phyloP scores from a whole-genome alignment of 2,113 vertebrate genomes.

The Pholis gunnellus region DNA sequence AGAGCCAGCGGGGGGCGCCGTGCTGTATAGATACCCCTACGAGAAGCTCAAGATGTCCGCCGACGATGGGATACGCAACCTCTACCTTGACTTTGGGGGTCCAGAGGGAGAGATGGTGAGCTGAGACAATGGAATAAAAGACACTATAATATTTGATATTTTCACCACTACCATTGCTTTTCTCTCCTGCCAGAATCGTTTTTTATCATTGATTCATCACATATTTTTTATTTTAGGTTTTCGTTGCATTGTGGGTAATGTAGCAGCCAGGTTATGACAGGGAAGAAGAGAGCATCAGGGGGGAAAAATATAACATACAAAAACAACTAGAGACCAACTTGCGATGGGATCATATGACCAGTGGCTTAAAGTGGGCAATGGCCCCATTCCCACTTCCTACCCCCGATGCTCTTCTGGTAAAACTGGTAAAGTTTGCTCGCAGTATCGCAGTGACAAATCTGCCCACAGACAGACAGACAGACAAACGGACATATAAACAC shows the following conservation, averaged over 20 bases:
- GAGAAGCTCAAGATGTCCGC: constrained; percentile 95
- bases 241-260: not conserved
- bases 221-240: not conserved
- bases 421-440: no score
- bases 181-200: no score
- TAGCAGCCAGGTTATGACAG: not conserved
- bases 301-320: no score
- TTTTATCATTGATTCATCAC: not conserved
- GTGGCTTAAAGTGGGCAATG: no score
- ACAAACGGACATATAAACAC: no score
- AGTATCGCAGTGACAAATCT: no score
- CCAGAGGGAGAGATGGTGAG: constrained; percentile 96
- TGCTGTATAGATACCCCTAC: constrained; percentile 92
- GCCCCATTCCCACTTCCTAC: no score
- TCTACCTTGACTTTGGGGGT: constrained; percentile 96
- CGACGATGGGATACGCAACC: constrained; percentile 92
- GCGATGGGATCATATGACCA: no score
- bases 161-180: not conserved
- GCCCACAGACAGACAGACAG: no score
- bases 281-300: no score
- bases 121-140: not conserved
- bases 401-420: no score
- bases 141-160: not conserved
- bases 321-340: no score
- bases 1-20: constrained; percentile 71